Evolutionary conservation across 2,888 invertebrate species (phyloP).

Genomic region (Sinotaia quadrata): DNA sequence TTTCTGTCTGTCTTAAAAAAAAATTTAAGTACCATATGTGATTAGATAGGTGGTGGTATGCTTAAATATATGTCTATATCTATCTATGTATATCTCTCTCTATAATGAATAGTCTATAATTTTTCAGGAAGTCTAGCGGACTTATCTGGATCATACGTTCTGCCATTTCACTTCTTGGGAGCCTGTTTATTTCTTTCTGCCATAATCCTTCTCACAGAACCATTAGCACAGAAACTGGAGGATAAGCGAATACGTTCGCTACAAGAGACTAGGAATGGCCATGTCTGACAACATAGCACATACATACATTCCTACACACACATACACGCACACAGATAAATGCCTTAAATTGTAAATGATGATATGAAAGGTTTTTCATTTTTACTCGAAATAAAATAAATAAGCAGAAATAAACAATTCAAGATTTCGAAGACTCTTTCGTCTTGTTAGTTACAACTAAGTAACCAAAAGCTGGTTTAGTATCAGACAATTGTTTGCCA

Average conservation of each 20-base stretch:
- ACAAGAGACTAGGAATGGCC: too few relatives aligned
- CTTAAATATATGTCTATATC: background rate
- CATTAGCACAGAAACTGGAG: constrained; percentile 8
- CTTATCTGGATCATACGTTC: constrained; percentile 26
- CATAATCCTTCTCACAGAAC: constrained; percentile 12
- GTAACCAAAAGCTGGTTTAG: too few relatives aligned
- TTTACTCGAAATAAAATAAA: too few relatives aligned
- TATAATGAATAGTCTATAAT: background rate
- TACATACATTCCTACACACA: background rate
- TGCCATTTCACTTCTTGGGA: constrained; percentile 26
- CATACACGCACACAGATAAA: background rate
- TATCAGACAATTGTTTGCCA: too few relatives aligned
- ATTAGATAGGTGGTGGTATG: background rate
- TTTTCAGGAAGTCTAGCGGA: constrained; percentile 30
- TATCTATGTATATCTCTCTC: background rate
- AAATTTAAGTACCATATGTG: background rate
- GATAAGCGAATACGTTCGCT: background rate
- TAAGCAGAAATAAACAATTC: too few relatives aligned
- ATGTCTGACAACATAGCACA: background rate
- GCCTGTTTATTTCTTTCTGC: constrained; percentile 4
- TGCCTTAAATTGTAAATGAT: background rate
- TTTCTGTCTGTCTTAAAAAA: too few relatives aligned
- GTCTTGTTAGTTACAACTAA: too few relatives aligned
- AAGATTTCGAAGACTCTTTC: too few relatives aligned
- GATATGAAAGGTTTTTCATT: background rate